phyloP scores from a whole-genome alignment of 2,888 invertebrate genomes.

The Acanthosepion pharaonis region DNA sequence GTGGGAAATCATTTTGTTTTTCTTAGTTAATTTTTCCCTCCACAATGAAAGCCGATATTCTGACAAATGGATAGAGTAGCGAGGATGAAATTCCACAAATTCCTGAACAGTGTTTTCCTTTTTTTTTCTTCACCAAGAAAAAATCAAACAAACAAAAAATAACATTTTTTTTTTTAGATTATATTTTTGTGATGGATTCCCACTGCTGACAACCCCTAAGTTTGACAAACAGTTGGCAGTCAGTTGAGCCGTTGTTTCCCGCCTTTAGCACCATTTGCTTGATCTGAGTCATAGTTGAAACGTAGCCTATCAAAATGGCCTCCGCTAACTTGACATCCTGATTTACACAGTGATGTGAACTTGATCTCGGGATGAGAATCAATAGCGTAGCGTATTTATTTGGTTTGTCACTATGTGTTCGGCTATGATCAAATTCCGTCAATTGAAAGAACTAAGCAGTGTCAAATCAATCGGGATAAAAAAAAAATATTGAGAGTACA shows the following conservation, averaged over 20 bases:
- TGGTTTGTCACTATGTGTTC: constrained; percentile 13
- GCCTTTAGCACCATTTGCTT: neutral
- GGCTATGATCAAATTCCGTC: neutral
- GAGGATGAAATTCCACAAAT: neutral
- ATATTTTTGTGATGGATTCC: neutral
- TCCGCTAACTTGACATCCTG: neutral
- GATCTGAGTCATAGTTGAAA: constrained; percentile 2
- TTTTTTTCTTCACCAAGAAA: neutral
- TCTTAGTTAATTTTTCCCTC: neutral
- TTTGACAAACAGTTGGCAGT: neutral
- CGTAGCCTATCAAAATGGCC: neutral
- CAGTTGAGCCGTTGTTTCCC: neutral
- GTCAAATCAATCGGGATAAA: neutral
- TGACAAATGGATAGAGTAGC: constrained; percentile 2
- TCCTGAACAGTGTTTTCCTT: neutral
- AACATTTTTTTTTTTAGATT: neutral
- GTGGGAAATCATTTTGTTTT: neutral
- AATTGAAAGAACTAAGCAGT: neutral
- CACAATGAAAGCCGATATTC: neutral
- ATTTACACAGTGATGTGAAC: neutral
- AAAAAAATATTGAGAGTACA: neutral
- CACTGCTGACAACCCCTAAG: neutral
- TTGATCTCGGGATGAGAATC: neutral
- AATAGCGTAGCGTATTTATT: neutral
- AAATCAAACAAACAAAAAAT: no score